Base-by-base conservation (phyloP, 2,797 vertebrate genomes). In the Acanthurus leucopareius region DNA sequence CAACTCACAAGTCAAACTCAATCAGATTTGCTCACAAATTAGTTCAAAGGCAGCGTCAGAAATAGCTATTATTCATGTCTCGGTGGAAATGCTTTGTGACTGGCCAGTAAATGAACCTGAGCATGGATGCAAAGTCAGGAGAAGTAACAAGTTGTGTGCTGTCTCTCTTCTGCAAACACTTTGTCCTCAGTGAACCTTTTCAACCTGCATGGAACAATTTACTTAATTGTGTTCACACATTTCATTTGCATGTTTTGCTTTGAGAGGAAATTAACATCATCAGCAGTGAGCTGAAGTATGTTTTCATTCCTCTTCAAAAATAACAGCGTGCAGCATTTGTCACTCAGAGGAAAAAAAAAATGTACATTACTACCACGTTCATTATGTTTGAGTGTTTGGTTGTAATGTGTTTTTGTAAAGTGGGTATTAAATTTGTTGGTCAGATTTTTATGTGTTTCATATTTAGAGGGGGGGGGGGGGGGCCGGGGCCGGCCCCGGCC, bases 281-380 rank as follows among this genome's bases (percentile, higher is more conserved):
- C 92, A 91, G 81, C 86, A 90, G 77, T 84, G 86, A 90, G 86
- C 90, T 95, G 88, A 94, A 95, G 94, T 93, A 86, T 94, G 93
- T 95, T 95, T 95, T 94, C 82, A 92, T 83, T 91, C 89, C 94
- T 94, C 93, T 95, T 94, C 91, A 94, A 78, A 80, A 90, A 92
- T 87, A 90, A 88, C 91, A 91, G 85, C 81, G 84, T 85, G 86
- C 84, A 88, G 80, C 86, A 78, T 87, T 85, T 79, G 86, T 94
- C 91, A 88, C 82, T 89, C 83, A 88, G 77, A 9, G 51, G 54
- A 20, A 10, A 63, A 83, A 86, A 86, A 89, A 89, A 80, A 88
- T 88, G 85, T 90, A 92, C 89, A 93, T 91, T 86, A 88, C 86
- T 80, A 86, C 68, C 84, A 78, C 81, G 32, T 91, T 94, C 87